phyloP scores from a whole-genome alignment of 2,797 vertebrate species.

The Pseudochirops cupreus region DNA sequence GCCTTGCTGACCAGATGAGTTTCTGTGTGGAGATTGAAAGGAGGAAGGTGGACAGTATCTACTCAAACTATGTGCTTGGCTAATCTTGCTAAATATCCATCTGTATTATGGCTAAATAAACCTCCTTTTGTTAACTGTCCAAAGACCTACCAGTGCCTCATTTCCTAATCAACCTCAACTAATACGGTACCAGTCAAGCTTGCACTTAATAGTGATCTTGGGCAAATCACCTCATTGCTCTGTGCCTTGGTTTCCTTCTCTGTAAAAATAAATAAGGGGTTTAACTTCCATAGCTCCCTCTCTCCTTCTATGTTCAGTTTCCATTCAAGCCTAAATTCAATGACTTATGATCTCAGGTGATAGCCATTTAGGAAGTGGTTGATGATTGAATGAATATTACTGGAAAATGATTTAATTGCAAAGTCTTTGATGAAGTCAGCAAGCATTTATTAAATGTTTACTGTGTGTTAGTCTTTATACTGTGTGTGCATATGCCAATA shows the following conservation, averaged over 20 bases:
- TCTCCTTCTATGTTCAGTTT: background rate
- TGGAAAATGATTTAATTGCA: background rate
- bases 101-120: background rate
- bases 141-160: background rate
- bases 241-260: background rate
- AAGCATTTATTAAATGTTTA: background rate
- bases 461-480: background rate
- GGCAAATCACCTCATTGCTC: background rate
- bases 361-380: background rate
- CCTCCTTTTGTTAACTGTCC: background rate
- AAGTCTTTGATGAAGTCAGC: background rate
- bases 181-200: background rate
- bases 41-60: background rate
- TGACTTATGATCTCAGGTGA: background rate
- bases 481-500: constrained; percentile 21
- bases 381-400: background rate
- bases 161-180: background rate
- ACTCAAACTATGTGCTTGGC: background rate
- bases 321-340: background rate
- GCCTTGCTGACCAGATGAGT: background rate
- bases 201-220: background rate
- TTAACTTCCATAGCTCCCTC: background rate
- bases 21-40: background rate
- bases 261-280: background rate
- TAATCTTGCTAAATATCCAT: background rate